Evolutionary conservation across 2,888 invertebrate genomes (phyloP).

Genomic region (Cephus rjabovi): DNA sequence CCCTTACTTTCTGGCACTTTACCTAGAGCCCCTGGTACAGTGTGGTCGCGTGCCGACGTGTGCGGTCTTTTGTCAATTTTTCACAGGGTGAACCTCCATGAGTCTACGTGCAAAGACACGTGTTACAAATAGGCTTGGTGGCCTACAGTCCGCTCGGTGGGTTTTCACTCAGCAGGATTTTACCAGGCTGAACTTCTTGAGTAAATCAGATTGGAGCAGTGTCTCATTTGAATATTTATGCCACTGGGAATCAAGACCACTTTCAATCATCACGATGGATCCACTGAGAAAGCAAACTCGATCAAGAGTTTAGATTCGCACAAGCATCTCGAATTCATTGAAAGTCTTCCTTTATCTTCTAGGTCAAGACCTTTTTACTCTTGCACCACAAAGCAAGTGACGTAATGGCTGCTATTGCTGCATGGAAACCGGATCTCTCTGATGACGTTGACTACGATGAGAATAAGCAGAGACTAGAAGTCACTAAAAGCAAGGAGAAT

Average conservation of each 20-base stretch:
- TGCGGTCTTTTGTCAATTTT: slow-evolving; percentile 38
- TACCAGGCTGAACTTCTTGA: not conserved
- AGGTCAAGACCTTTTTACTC: slow-evolving; percentile 72
- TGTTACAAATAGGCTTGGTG: slow-evolving; percentile 61
- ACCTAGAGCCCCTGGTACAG: slow-evolving; percentile 13
- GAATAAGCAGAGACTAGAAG: slow-evolving; percentile 13
- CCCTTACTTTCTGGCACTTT: slow-evolving; percentile 2
- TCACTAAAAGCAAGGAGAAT: slow-evolving; percentile 13
- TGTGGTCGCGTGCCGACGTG: slow-evolving; percentile 49
- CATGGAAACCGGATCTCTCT: slow-evolving; percentile 36
- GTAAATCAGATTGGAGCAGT: slow-evolving; percentile 1
- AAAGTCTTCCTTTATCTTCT: slow-evolving; percentile 24
- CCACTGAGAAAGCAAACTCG: not conserved
- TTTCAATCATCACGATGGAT: not conserved
- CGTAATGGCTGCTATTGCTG: slow-evolving; percentile 58
- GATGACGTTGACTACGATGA: slow-evolving; percentile 16
- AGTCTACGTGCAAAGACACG: slow-evolving; percentile 56
- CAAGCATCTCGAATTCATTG: not conserved
- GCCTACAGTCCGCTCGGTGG: slow-evolving; percentile 49
- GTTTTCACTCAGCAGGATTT: not conserved
- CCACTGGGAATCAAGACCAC: slow-evolving; percentile 1
- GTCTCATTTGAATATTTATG: not conserved
- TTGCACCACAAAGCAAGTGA: slow-evolving; percentile 72
- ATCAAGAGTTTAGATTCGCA: not conserved
- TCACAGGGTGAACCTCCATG: slow-evolving; percentile 18